Evolutionary conservation across 2,113 vertebrate species (phyloP), one percentile per base, ranked within the genome.

Genomic region (Xiphophorus hellerii): DNA sequence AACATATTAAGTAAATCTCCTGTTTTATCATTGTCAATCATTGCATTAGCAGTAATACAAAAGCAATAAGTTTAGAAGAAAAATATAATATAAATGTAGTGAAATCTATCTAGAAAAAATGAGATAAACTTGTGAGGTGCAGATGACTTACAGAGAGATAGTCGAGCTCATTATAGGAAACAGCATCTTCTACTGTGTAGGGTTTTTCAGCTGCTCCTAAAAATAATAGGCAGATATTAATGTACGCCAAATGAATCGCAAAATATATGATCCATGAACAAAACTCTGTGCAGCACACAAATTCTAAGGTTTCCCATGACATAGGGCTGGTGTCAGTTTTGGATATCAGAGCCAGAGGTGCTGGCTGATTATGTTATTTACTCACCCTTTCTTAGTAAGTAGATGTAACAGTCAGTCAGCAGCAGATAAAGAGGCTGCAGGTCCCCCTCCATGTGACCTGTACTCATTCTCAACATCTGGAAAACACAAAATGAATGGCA

Each of bases 391-490:
- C 98, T 95, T 54, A 99, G 95, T 78, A 99, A 93, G 88, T 99
- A 99, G 80, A 98, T 92, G 0, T 97, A 98, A 90, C 96, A 98
- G 89, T 99, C 97, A 0, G 98, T 99, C 81, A 99, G 94, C 84
- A 99, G 93, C 90, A 99, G 92, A 0, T 96, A 99, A 62, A 99
- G 93, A 8, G 98, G 96, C 93, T 99, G 97, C 71, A 98, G 91
- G 88, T 97, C 97, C 0, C 98, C 98, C 78, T 99, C 97, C 98
- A 98, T 99, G 81, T 99, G 98, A 39, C 97, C 98, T 0, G 98
- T 98, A 83, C 97, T 98, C 98, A 99, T 98, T 66, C 95, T 95
- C 89, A 98, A 86, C 98, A 99, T 99, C 98, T 99, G 87, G 1
- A 76, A 58, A 1, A 3, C 37, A 73, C 8, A 37, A 79, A 76